Conservation (phyloP, 2,888 invertebrate genomes). For the Chaetoderma sp. region DNA sequence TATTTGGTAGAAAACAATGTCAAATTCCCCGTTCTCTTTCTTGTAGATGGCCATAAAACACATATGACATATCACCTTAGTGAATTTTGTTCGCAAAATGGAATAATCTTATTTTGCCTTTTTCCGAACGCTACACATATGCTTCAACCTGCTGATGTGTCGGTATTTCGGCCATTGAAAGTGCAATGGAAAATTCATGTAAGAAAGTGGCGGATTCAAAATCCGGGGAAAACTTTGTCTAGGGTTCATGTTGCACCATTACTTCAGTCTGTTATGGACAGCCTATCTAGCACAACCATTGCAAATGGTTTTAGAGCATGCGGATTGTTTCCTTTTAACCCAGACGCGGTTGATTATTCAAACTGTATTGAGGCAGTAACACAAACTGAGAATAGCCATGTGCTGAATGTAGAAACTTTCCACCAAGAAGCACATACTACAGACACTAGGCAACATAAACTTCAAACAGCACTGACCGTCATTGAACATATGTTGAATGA, state of each 20-base stretch:
- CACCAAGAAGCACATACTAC: no score
- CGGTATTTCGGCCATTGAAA: constrained; percentile 28
- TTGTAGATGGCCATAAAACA: neutral
- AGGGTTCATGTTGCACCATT: constrained; percentile 19
- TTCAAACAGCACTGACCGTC: no score
- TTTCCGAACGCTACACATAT: constrained; percentile 24
- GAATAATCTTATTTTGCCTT: constrained; percentile 27
- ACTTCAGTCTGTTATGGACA: constrained; percentile 24
- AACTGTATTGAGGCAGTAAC: no score
- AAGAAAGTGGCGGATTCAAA: constrained; percentile 26
- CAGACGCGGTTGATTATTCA: constrained; percentile 12
- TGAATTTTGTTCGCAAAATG: constrained; percentile 19
- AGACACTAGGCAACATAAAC: no score
- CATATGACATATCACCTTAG: no score
- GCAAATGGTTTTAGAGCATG: constrained; percentile 20
- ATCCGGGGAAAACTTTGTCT: constrained; percentile 26
- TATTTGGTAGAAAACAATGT: neutral
- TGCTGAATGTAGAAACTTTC: no score
- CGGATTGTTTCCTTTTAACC: constrained; percentile 26
- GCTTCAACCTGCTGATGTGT: constrained; percentile 30
- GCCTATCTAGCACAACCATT: constrained; percentile 15
- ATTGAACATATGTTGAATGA: no score
- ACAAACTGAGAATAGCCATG: no score
- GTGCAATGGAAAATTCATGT: constrained; percentile 26
- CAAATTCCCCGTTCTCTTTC: neutral